A percentile compares a stretch with the other conserved stretches of the same genome.
phyloP scores from a whole-genome alignment of 2,797 vertebrate genomes.

The Centropyge bicolor region DNA sequence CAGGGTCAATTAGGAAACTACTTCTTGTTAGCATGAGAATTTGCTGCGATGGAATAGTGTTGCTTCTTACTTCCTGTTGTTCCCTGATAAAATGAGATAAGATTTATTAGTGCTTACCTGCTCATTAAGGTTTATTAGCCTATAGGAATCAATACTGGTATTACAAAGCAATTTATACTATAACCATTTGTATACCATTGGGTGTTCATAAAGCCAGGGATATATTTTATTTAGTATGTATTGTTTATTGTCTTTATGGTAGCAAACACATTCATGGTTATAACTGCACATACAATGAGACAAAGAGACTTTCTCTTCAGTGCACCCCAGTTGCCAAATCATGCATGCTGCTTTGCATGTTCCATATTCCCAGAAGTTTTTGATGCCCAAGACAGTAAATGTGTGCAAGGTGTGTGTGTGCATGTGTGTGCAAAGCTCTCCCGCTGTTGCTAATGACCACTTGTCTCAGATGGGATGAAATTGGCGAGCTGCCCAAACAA shows the following conservation, averaged over 20 bases:
- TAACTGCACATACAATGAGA: neutral
- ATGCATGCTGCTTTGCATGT: slow-evolving; percentile 6
- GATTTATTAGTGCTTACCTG: neutral
- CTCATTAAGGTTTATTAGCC: neutral
- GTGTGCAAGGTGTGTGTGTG: slow-evolving; percentile 15
- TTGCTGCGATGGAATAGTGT: neutral
- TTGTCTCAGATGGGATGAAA: slow-evolving; percentile 34
- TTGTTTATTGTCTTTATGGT: neutral
- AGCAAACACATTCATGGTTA: neutral
- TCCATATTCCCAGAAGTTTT: slow-evolving; percentile 3
- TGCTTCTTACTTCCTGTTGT: neutral
- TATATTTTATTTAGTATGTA: neutral
- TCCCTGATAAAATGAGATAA: no score
- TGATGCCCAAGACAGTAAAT: slow-evolving; percentile 18
- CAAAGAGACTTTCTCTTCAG: neutral
- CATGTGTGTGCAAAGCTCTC: slow-evolving; percentile 3
- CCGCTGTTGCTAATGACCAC: slow-evolving; percentile 44
- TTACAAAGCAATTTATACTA: neutral
- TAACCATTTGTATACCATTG: neutral
- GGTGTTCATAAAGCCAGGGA: neutral
- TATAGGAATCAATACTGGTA: neutral
- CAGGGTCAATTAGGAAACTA: neutral
- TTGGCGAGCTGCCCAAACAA: slow-evolving; percentile 18
- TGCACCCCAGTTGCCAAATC: neutral
- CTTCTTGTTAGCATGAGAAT: neutral